Percentiles rank a stretch among this genome's conserved stretches.
These are phyloP conservation scores for Cephus rjabovi DNA, from an alignment of 2,888 invertebrate species.

Conservation along the genomic window DNA sequence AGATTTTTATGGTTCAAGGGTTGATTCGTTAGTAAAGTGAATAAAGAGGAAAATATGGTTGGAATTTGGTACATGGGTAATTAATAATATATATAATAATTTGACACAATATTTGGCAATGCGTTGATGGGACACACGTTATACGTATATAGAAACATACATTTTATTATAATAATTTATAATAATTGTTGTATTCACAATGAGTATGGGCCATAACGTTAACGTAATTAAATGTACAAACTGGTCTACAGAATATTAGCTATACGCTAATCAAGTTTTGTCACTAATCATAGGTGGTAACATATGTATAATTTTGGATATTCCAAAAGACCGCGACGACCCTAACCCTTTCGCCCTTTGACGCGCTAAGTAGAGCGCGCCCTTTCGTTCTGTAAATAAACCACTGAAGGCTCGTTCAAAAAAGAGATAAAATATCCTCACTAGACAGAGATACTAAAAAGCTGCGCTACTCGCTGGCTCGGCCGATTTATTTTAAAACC, in stretches of 20 bases:
- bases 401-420: neutral
- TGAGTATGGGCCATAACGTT: constrained; percentile 51
- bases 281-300: constrained; percentile 43
- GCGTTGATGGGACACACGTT: neutral
- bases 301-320: constrained; percentile 28
- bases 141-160: constrained; percentile 54
- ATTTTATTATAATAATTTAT: constrained; percentile 58
- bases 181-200: constrained; percentile 56
- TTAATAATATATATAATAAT: no score
- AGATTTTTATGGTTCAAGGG: neutral
- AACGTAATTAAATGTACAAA: constrained; percentile 55
- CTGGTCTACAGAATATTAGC: constrained; percentile 46
- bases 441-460: neutral
- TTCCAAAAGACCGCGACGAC: neutral
- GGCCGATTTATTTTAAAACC: neutral
- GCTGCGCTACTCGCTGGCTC: neutral
- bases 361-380: neutral
- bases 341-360: neutral
- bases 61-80: no score
- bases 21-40: neutral
- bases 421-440: neutral
- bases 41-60: no score
- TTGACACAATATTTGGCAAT: neutral
- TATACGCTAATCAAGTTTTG: constrained; percentile 41
- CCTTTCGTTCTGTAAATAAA: neutral